Conservation (phyloP, 2,888 invertebrate species). For the Endotricha flammealis region DNA sequence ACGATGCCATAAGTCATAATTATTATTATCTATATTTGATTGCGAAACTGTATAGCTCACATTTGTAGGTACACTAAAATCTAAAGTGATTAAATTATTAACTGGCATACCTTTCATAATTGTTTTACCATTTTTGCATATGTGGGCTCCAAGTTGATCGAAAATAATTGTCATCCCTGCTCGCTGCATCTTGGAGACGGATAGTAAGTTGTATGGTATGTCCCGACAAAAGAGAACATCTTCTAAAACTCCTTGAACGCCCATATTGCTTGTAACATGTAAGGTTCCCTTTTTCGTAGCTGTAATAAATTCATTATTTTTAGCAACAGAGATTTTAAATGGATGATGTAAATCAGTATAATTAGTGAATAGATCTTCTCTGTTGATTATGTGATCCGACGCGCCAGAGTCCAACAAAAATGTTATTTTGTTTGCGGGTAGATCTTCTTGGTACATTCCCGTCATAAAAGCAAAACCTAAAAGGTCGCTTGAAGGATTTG, state of each 20-base stretch:
- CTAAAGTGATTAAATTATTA: slow-evolving; percentile 6
- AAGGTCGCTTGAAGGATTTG: neutral
- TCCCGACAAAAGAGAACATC: slow-evolving; percentile 31
- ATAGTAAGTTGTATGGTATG: slow-evolving; percentile 31
- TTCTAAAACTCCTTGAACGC: slow-evolving; percentile 18
- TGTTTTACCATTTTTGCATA: neutral
- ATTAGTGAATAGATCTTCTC: slow-evolving; percentile 17
- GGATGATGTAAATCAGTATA: slow-evolving; percentile 16
- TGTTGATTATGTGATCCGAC: slow-evolving; percentile 22
- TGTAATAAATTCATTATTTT: slow-evolving; percentile 26
- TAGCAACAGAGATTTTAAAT: slow-evolving; percentile 34
- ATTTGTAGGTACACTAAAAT: neutral
- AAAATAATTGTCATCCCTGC: neutral
- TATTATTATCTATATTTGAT: neutral
- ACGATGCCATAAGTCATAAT: too few relatives aligned
- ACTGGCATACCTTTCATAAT: slow-evolving; percentile 11
- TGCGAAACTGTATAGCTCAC: neutral
- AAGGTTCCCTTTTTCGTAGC: slow-evolving; percentile 32
- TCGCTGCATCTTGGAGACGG: too few relatives aligned
- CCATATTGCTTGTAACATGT: slow-evolving; percentile 26
- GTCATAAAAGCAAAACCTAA: slow-evolving; percentile 21
- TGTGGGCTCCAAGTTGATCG: neutral
- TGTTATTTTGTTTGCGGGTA: too few relatives aligned
- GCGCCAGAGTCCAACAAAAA: slow-evolving; percentile 22
- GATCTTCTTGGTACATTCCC: slow-evolving; percentile 12